Evolutionary conservation across 2,888 invertebrate genomes (phyloP).

Genomic region (Cepaea hortensis): DNA sequence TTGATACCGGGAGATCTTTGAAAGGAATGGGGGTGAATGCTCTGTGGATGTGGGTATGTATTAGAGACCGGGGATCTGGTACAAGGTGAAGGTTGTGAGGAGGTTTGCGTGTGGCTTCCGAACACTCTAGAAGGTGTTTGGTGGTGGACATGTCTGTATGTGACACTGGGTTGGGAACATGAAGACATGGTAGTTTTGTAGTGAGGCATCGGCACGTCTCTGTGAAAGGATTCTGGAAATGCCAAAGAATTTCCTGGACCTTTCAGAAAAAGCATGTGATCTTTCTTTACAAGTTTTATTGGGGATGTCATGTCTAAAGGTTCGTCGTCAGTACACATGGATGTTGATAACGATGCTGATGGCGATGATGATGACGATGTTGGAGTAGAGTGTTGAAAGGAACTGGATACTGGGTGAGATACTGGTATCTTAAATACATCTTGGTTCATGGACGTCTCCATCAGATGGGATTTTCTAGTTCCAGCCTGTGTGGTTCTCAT

Average conservation of each 20-base stretch:
- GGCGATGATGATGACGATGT: not conserved
- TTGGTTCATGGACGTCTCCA: not conserved
- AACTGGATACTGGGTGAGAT: not conserved
- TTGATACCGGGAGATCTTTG: slow-evolving; percentile 1
- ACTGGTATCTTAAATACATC: not conserved
- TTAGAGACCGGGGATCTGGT: not conserved
- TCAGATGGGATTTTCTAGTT: not conserved
- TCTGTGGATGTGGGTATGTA: not conserved
- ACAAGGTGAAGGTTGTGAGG: not conserved
- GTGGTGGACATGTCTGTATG: slow-evolving; percentile 3
- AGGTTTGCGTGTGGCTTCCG: not conserved
- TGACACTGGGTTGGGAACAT: not conserved
- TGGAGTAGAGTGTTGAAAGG: not conserved
- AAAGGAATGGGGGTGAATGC: not conserved
- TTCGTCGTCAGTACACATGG: not conserved
- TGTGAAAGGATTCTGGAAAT: not conserved
- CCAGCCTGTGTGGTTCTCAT: no score
- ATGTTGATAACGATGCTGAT: not conserved
- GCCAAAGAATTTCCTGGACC: not conserved
- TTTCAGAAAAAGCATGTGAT: not conserved
- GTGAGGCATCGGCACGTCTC: not conserved
- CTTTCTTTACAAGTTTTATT: not conserved
- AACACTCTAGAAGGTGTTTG: not conserved
- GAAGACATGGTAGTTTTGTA: not conserved
- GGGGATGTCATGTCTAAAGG: slow-evolving; percentile 28